A percentile compares a stretch with the other conserved stretches of the same genome.
These are phyloP conservation scores for Polyodon spathula DNA, from an alignment of 2,113 vertebrate genomes.

Conservation along the genomic window DNA sequence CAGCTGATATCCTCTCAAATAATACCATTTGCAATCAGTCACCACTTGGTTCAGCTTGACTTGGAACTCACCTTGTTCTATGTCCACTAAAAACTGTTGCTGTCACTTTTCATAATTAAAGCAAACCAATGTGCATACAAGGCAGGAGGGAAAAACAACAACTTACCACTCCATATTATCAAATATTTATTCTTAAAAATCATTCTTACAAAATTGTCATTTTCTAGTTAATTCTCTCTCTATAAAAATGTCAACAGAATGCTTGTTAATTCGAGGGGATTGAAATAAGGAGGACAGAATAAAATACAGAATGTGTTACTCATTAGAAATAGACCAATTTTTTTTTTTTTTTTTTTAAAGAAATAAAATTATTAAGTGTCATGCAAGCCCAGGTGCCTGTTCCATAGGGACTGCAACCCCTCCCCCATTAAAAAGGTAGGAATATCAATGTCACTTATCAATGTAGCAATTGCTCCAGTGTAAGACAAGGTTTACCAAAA, in stretches of 20 bases:
- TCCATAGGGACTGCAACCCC: slow-evolving; percentile 11
- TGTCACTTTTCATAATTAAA: neutral
- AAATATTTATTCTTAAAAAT: slow-evolving; percentile 59
- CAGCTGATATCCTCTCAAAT: too few relatives aligned
- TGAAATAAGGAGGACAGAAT: slow-evolving; percentile 35
- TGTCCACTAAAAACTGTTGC: neutral
- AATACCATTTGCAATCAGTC: too few relatives aligned
- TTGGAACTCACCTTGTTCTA: too few relatives aligned
- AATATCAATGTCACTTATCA: slow-evolving; percentile 26
- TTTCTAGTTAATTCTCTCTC: slow-evolving; percentile 57
- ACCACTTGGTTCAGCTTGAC: too few relatives aligned
- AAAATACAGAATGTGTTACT: slow-evolving; percentile 29
- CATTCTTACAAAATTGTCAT: slow-evolving; percentile 65
- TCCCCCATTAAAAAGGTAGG: slow-evolving; percentile 20
- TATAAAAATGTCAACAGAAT: slow-evolving; percentile 52
- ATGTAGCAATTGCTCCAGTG: slow-evolving; percentile 21
- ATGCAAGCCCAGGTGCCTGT: slow-evolving; percentile 22
- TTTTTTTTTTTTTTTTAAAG: neutral
- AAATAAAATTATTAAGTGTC: slow-evolving; percentile 20
- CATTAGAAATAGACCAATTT: slow-evolving; percentile 4
- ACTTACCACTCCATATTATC: slow-evolving; percentile 24
- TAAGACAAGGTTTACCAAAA: slow-evolving; percentile 27
- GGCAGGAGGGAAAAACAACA: neutral
- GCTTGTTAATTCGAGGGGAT: slow-evolving; percentile 60
- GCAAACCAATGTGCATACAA: neutral